Conservation (phyloP, 2,797 vertebrate genomes). For the Sternarchorhynchus goeldii region DNA sequence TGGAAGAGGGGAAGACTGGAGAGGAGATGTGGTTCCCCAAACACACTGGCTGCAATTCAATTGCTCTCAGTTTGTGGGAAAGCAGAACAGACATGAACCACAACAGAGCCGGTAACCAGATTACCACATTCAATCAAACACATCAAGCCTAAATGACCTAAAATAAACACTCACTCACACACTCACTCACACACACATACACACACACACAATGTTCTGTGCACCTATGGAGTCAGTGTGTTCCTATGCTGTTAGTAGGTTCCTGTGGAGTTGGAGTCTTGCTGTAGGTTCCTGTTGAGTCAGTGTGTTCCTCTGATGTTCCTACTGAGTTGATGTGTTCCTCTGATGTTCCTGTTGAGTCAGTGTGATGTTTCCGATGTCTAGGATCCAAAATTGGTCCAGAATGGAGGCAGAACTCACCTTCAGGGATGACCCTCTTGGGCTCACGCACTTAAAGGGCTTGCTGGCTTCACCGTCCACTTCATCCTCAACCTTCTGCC, state of each 20-base stretch:
- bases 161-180: conserved; percentile 2
- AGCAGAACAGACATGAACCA: conserved; percentile 15
- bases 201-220: background rate
- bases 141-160: conserved; percentile 3
- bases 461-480: conserved; percentile 83
- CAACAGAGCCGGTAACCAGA: conserved; percentile 17
- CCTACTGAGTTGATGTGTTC: no score
- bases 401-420: conserved; percentile 66
- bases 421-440: conserved; percentile 93
- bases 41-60: conserved; percentile 66
- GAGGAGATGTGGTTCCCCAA: conserved; percentile 43
- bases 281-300: no score
- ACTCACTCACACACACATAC: conserved; percentile 5
- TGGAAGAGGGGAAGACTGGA: conserved; percentile 54
- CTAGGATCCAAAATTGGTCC: no score
- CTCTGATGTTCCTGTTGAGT: no score
- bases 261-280: no score
- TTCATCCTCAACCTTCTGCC: conserved; percentile 89
- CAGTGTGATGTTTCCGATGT: no score
- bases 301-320: no score
- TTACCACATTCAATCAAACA: conserved; percentile 18
- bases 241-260: background rate
- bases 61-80: conserved; percentile 65
- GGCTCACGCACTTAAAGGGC: conserved; percentile 92
- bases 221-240: background rate